These are phyloP conservation scores for Bellardia pandia DNA, from an alignment of 2,888 invertebrate species.

Conservation along the genomic window DNA sequence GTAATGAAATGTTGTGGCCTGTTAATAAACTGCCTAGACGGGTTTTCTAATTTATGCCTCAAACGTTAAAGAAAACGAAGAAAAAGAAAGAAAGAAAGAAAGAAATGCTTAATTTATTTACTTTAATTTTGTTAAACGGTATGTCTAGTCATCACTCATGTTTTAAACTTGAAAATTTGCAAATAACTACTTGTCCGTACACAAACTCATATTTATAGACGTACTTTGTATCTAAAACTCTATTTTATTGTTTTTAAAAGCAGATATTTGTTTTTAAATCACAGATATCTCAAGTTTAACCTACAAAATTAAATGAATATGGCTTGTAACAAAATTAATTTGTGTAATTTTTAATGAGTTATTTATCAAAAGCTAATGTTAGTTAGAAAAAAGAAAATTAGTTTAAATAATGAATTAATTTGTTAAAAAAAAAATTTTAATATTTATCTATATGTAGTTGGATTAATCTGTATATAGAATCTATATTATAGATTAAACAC, in stretches of 20 bases:
- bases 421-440: too few species aligned
- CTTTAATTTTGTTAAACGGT: slow-evolving; percentile 47
- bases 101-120: slow-evolving; percentile 57
- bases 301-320: neutral
- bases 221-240: neutral
- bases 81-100: slow-evolving; percentile 7
- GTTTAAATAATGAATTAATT: too few species aligned
- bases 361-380: neutral
- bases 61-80: slow-evolving; percentile 8
- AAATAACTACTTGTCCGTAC: neutral
- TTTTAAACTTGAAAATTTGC: slow-evolving; percentile 37
- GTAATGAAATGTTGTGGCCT: slow-evolving; percentile 32
- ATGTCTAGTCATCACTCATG: slow-evolving; percentile 59
- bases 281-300: slow-evolving; percentile 11
- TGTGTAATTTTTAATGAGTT: slow-evolving; percentile 16
- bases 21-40: slow-evolving; percentile 43
- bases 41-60: slow-evolving; percentile 57
- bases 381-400: neutral
- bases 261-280: neutral
- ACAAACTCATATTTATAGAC: neutral
- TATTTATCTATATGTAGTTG: too few species aligned
- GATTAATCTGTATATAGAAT: too few species aligned
- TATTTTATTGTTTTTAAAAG: too few species aligned
- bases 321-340: neutral
- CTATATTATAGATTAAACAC: too few species aligned